phyloP scores from a whole-genome alignment of 1,140 invertebrate species.

The Drosophila quadrilineata region DNA sequence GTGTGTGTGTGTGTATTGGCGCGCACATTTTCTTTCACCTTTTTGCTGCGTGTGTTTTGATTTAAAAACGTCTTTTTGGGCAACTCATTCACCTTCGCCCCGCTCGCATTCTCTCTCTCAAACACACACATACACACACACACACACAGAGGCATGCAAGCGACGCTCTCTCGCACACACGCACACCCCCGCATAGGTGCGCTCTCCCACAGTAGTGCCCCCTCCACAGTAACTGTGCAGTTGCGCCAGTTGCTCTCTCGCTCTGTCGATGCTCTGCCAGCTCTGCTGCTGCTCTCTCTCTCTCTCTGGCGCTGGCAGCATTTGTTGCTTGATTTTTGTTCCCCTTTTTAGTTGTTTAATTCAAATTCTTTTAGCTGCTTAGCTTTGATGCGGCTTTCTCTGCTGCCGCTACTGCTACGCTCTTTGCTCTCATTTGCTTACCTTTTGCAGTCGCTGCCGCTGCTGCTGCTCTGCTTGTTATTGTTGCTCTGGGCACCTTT shows the following conservation, averaged over 20 bases:
- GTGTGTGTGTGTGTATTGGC: too few species aligned
- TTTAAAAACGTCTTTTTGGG: slow-evolving; percentile 47
- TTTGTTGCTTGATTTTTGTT: slow-evolving; percentile 66
- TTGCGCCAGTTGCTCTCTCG: slow-evolving; percentile 10
- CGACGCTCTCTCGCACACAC: slow-evolving; percentile 46
- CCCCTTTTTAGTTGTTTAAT: slow-evolving; percentile 42
- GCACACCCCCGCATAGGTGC: slow-evolving; percentile 50
- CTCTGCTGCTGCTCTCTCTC: not conserved
- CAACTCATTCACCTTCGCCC: slow-evolving; percentile 21
- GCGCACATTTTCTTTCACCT: slow-evolving; percentile 77
- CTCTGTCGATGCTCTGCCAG: not conserved
- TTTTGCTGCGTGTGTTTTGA: slow-evolving; percentile 64
- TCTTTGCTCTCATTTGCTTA: slow-evolving; percentile 34
- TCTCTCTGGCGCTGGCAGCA: slow-evolving; percentile 21
- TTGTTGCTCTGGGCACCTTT: too few species aligned
- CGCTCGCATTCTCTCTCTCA: slow-evolving; percentile 17
- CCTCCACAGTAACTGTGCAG: not conserved
- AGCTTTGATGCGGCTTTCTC: slow-evolving; percentile 32
- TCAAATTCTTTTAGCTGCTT: slow-evolving; percentile 57
- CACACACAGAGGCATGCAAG: slow-evolving; percentile 42
- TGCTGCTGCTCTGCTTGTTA: slow-evolving; percentile 29
- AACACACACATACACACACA: not conserved
- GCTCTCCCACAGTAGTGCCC: slow-evolving; percentile 43
- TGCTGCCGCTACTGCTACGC: slow-evolving; percentile 34
- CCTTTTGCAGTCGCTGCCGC: too few species aligned